A percentile compares a stretch with the other conserved stretches of the same genome.
phyloP scores from a whole-genome alignment of 2,888 invertebrate genomes.

The Drosophila dives region DNA sequence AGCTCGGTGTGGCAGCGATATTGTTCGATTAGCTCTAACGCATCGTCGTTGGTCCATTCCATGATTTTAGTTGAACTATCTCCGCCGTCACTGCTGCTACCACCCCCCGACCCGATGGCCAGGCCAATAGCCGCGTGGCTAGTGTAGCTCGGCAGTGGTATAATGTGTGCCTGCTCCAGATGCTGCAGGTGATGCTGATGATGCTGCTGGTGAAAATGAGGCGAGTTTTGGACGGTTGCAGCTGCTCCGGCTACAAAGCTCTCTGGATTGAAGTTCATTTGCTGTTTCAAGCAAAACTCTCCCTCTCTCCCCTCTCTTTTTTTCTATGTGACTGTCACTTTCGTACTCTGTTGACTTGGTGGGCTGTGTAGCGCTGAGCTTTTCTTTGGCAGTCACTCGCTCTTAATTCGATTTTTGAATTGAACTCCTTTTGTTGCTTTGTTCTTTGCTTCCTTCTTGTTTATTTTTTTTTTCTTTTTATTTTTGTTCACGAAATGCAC shows the following conservation, averaged over 20 bases:
- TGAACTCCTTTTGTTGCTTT: neutral
- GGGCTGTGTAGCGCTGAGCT: constrained; percentile 43
- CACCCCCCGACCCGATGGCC: constrained; percentile 20
- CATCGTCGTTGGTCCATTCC: constrained; percentile 85
- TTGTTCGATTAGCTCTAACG: constrained; percentile 83
- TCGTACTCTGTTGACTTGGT: constrained; percentile 38
- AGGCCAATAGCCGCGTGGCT: constrained; percentile 31
- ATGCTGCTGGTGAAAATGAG: constrained; percentile 29
- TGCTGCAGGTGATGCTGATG: constrained; percentile 19
- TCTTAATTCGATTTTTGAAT: constrained; percentile 8
- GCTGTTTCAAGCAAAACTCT: constrained; percentile 34
- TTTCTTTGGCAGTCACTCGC: constrained; percentile 20
- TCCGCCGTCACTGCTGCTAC: constrained; percentile 21
- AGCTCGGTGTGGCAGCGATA: constrained; percentile 83
- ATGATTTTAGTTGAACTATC: constrained; percentile 74
- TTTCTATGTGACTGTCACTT: neutral
- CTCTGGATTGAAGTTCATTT: constrained; percentile 79
- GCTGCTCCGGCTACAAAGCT: constrained; percentile 65
- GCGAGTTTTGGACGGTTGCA: constrained; percentile 52
- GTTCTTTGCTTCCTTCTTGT: constrained; percentile 22
- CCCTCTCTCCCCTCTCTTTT: neutral
- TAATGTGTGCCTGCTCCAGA: constrained; percentile 42
- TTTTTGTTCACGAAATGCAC: constrained; percentile 72
- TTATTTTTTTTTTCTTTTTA: constrained; percentile 6
- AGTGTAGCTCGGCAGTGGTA: constrained; percentile 57